Percentiles rank a stretch among this genome's conserved stretches.
Conservation (phyloP, 2,888 invertebrate species). For the Molorchus minor region DNA sequence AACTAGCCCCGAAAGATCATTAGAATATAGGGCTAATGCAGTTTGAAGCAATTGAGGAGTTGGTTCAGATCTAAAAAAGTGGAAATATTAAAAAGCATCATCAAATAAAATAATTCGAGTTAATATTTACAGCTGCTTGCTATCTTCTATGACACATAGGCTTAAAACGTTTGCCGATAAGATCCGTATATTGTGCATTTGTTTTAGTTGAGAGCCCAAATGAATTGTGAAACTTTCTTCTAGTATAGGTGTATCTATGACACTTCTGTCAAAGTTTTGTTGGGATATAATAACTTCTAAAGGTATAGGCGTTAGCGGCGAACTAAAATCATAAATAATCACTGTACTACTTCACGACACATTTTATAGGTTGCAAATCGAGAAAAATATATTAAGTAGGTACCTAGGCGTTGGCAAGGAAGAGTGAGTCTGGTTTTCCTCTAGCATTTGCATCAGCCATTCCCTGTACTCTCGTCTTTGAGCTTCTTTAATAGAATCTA, state of each 20-base stretch:
- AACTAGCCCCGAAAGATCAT: conserved; percentile 88
- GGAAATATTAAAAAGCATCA: neutral
- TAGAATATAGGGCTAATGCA: conserved; percentile 91
- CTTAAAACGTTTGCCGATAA: conserved; percentile 86
- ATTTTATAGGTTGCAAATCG: neutral
- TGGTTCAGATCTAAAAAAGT: conserved; percentile 64
- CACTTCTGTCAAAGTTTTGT: conserved; percentile 34
- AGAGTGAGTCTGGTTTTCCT: conserved; percentile 72
- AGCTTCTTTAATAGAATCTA: conserved; percentile 84
- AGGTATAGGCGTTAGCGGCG: conserved; percentile 62
- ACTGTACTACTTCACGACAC: conserved; percentile 1
- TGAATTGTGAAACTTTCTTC: conserved; percentile 99
- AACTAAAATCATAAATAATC: conserved; percentile 50
- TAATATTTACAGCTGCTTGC: conserved; percentile 50
- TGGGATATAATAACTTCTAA: conserved; percentile 38
- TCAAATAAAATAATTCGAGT: neutral
- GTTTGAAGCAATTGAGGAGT: conserved; percentile 89
- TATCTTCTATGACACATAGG: conserved; percentile 70
- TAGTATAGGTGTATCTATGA: conserved; percentile 59
- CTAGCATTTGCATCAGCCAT: conserved; percentile 86
- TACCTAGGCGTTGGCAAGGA: conserved; percentile 67
- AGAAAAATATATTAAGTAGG: conserved; percentile 37
- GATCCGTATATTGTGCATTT: conserved; percentile 96
- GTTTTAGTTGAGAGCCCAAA: conserved; percentile 96
- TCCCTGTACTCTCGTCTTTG: conserved; percentile 88